Percentiles rank a stretch among this genome's conserved stretches.
Evolutionary conservation across 1,140 invertebrate species (phyloP).

Genomic region (Saxidomus purpurata): DNA sequence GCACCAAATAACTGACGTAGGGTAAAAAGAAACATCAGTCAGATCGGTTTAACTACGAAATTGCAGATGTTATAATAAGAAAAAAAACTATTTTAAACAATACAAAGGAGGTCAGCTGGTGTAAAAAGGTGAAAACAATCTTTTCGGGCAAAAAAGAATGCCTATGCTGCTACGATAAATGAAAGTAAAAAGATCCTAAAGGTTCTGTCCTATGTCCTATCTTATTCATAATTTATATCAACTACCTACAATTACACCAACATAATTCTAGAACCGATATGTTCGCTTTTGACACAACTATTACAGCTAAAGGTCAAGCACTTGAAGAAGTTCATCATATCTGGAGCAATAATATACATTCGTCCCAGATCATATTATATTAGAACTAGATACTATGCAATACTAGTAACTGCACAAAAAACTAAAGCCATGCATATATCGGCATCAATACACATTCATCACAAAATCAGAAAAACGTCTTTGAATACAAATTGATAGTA

Average conservation of each 20-base stretch:
- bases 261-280: neutral
- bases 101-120: too few relatives aligned
- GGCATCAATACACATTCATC: neutral
- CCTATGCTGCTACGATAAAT: too few relatives aligned
- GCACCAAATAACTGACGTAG: neutral
- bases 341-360: too few relatives aligned
- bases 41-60: constrained; percentile 4
- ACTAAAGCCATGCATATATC: neutral
- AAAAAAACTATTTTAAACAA: too few relatives aligned
- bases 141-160: too few relatives aligned
- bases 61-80: neutral
- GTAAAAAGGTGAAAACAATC: too few relatives aligned
- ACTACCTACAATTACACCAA: neutral
- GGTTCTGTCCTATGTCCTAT: neutral
- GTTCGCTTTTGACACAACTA: neutral
- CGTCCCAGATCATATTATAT: neutral
- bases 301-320: neutral
- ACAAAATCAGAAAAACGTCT: neutral
- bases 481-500: too few relatives aligned
- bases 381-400: neutral
- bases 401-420: neutral
- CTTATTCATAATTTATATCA: neutral
- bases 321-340: neutral
- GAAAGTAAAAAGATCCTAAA: too few relatives aligned
- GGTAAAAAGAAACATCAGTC: constrained; percentile 19